Percentiles rank a stretch among this genome's conserved stretches.
These are phyloP conservation scores for Laspeyria flexula DNA, from an alignment of 2,888 invertebrate species.

Conservation along the genomic window DNA sequence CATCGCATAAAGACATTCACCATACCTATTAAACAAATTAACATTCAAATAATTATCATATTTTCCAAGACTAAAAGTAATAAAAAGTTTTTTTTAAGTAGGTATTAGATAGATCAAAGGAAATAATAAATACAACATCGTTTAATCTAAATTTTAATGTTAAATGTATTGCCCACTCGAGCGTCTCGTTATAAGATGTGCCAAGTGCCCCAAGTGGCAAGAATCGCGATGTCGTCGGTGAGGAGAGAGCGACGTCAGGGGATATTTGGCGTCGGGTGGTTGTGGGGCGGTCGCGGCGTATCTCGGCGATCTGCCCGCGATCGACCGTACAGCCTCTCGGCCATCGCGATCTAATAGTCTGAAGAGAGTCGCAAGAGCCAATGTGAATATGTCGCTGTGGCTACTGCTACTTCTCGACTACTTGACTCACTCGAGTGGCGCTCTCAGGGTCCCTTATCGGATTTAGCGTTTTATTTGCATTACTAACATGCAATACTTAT, in stretches of 20 bases:
- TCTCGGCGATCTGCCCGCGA: conserved; percentile 72
- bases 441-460: conserved; percentile 42
- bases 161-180: conserved; percentile 63
- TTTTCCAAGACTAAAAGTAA: conserved; percentile 34
- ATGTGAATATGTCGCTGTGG: conserved; percentile 51
- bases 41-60: conserved; percentile 26
- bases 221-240: conserved; percentile 57
- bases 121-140: conserved; percentile 44
- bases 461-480: conserved; percentile 35
- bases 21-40: conserved; percentile 25
- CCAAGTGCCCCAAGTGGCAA: conserved; percentile 67
- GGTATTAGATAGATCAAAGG: conserved; percentile 50
- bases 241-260: conserved; percentile 51
- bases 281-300: conserved; percentile 62
- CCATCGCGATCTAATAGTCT: conserved; percentile 63
- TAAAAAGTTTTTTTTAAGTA: conserved; percentile 42
- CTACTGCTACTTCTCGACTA: conserved; percentile 39
- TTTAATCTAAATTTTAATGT: conserved; percentile 57
- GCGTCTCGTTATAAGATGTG: conserved; percentile 64
- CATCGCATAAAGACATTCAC: conserved; percentile 7
- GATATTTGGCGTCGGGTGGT: conserved; percentile 48
- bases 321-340: conserved; percentile 60
- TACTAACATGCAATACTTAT: conserved; percentile 40
- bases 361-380: conserved; percentile 53
- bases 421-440: conserved; percentile 41